Conservation (phyloP, 2,888 invertebrate species). For the Aethes cnicana region DNA sequence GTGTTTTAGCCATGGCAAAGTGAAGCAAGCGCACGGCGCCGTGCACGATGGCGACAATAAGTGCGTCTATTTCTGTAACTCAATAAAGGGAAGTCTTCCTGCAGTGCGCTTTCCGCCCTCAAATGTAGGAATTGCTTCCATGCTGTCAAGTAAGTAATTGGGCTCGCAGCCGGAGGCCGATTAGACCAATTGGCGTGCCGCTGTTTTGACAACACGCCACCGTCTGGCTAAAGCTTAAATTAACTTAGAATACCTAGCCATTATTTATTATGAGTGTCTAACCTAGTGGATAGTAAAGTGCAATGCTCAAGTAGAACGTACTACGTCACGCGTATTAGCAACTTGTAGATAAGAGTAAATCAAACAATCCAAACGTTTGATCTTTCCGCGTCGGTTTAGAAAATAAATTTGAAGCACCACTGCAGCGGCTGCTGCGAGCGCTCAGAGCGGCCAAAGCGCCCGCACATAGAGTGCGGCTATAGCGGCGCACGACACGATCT, state of each 20-base stretch:
- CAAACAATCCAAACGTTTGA: constrained; percentile 3
- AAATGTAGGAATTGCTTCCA: constrained; percentile 81
- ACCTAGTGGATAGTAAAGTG: constrained; percentile 6
- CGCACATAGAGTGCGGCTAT: constrained; percentile 30
- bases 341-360: constrained; percentile 1
- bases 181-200: constrained; percentile 78
- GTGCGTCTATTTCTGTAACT: constrained; percentile 53
- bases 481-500: constrained; percentile 57
- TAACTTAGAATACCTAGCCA: no score
- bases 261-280: no score
- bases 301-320: constrained; percentile 1
- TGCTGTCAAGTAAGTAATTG: constrained; percentile 80
- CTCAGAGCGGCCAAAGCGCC: constrained; percentile 25
- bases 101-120: constrained; percentile 76
- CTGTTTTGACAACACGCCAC: constrained; percentile 77
- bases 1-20: constrained; percentile 16
- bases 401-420: constrained; percentile 15
- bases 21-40: constrained; percentile 2
- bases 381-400: constrained; percentile 1
- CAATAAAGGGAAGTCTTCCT: constrained; percentile 79
- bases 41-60: constrained; percentile 33
- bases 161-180: constrained; percentile 74
- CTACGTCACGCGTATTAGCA: constrained; percentile 3
- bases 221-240: no score
- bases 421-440: constrained; percentile 28